Conservation (phyloP, 2,797 vertebrate species). For the Rhinogobio ventralis region DNA sequence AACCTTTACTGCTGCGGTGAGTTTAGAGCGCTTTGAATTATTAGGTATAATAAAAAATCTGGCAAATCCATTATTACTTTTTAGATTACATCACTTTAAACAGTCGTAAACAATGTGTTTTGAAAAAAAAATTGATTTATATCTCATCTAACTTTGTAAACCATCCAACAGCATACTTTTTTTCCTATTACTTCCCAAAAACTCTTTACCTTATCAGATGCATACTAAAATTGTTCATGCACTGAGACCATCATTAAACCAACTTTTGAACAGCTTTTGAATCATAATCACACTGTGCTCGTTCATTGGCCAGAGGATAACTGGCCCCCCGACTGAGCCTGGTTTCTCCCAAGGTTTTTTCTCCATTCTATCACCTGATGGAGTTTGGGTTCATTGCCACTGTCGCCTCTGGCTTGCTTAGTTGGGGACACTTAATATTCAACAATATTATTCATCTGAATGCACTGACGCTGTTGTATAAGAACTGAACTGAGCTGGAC, state of each 20-base stretch:
- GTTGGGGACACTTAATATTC: too few relatives aligned
- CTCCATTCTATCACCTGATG: too few relatives aligned
- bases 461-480: too few relatives aligned
- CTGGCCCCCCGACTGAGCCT: too few relatives aligned
- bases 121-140: not conserved
- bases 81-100: constrained; percentile 1
- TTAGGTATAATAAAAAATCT: constrained; percentile 7
- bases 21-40: constrained; percentile 32
- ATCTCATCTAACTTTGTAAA: not conserved
- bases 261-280: not conserved
- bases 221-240: not conserved
- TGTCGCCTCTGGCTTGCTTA: too few relatives aligned
- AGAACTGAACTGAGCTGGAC: too few relatives aligned
- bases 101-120: not conserved
- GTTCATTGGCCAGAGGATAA: too few relatives aligned
- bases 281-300: not conserved
- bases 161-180: not conserved
- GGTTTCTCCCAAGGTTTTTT: too few relatives aligned
- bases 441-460: too few relatives aligned
- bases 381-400: too few relatives aligned
- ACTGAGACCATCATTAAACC: not conserved
- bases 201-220: not conserved
- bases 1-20: constrained; percentile 33
- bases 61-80: constrained; percentile 14
- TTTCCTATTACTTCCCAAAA: not conserved